Evolutionary conservation across 2,797 vertebrate genomes (phyloP).

Genomic region (Crenuchus spilurus): DNA sequence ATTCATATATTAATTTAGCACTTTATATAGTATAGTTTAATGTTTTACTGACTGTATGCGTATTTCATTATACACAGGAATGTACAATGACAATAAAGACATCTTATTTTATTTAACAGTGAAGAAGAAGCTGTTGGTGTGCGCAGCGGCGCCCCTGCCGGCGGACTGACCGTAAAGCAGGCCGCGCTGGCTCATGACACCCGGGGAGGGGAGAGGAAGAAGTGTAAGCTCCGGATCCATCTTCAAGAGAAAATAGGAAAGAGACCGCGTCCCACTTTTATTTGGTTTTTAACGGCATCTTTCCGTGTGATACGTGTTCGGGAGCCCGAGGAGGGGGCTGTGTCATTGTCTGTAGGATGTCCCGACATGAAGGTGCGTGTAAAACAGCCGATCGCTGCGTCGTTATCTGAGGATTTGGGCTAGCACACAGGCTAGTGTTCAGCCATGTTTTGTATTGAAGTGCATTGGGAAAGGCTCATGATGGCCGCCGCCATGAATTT

Average conservation of each 20-base stretch:
- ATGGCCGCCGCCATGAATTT: slow-evolving; percentile 58
- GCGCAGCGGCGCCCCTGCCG: slow-evolving; percentile 10
- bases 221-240: slow-evolving; percentile 82
- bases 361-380: slow-evolving; percentile 94
- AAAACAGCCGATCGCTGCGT: slow-evolving; percentile 58
- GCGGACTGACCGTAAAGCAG: slow-evolving; percentile 24
- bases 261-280: slow-evolving; percentile 66
- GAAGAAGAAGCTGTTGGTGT: too few species aligned
- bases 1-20: too few species aligned
- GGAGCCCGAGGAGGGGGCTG: slow-evolving; percentile 80
- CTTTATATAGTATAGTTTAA: too few species aligned
- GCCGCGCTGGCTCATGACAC: slow-evolving; percentile 64
- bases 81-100: too few species aligned
- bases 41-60: too few species aligned
- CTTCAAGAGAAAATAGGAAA: slow-evolving; percentile 78
- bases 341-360: slow-evolving; percentile 87
- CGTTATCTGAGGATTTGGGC: slow-evolving; percentile 47
- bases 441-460: slow-evolving; percentile 65
- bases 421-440: slow-evolving; percentile 52
- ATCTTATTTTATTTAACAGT: too few species aligned
- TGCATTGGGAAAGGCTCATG: slow-evolving; percentile 60
- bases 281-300: slow-evolving; percentile 61
- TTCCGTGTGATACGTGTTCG: slow-evolving; percentile 67
- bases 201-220: slow-evolving; percentile 80
- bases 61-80: too few species aligned